Percentiles rank a stretch among this genome's conserved stretches.
phyloP scores from a whole-genome alignment of 64 coral and sea anemone genomes.

The Montipora capricornis region DNA sequence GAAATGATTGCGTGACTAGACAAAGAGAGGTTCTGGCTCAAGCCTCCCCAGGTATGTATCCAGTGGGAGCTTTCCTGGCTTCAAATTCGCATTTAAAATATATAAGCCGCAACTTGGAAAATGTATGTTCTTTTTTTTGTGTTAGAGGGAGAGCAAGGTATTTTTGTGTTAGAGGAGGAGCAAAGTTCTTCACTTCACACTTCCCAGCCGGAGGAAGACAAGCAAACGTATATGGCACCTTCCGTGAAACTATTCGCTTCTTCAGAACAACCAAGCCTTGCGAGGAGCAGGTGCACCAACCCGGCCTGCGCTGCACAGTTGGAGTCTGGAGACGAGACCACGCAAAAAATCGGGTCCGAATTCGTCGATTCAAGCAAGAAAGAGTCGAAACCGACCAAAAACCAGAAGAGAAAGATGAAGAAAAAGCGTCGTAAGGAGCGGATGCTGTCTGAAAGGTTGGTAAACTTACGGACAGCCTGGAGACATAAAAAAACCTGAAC shows the following conservation, averaged over 20 bases:
- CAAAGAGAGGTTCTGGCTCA: no score
- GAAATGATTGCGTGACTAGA: no score
- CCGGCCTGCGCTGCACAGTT: neutral
- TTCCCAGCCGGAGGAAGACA: neutral
- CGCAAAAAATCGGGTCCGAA: neutral
- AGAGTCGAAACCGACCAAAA: conserved; percentile 32
- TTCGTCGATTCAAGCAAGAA: neutral
- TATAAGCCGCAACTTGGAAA: no score
- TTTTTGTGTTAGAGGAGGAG: no score
- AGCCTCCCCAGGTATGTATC: no score
- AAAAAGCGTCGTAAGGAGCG: conserved; percentile 59
- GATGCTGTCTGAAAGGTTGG: neutral
- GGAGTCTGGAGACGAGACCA: neutral
- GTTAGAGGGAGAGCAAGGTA: neutral
- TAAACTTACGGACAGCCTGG: neutral
- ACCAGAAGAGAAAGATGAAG: conserved; percentile 69
- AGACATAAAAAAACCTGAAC: no score
- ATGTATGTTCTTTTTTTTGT: no score
- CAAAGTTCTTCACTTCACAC: neutral
- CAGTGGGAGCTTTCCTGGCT: no score
- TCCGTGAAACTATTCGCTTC: neutral
- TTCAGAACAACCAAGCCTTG: neutral
- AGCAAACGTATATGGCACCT: neutral
- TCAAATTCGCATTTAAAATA: no score
- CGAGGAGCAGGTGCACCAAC: no score